Evolutionary conservation across 1,140 invertebrate genomes (phyloP).

Genomic region (Cryptotermes secundus): DNA sequence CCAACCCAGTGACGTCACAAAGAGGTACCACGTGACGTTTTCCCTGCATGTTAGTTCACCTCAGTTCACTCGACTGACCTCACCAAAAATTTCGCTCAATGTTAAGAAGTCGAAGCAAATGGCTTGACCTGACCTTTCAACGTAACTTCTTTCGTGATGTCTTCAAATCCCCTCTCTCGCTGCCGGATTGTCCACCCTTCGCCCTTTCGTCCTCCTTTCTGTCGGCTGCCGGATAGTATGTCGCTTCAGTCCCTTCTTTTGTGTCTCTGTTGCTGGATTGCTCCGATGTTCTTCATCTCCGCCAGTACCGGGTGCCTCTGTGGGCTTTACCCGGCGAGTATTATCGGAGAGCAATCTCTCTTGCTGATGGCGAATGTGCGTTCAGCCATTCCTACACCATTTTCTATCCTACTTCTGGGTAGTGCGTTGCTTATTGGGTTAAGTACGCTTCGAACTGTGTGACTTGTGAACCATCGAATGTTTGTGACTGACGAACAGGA

Average conservation of each 20-base stretch:
- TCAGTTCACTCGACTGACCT: conserved; percentile 17
- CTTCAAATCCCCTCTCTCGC: background rate
- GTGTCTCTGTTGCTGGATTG: background rate
- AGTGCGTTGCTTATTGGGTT: too few relatives aligned
- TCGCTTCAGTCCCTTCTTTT: background rate
- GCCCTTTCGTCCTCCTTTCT: background rate
- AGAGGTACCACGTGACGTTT: conserved; percentile 9
- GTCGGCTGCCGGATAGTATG: background rate
- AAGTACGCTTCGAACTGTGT: too few relatives aligned
- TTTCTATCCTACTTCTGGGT: too few relatives aligned
- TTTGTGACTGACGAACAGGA: too few relatives aligned
- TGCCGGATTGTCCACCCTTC: background rate
- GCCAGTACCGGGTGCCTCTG: background rate
- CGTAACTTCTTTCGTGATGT: conserved; percentile 4
- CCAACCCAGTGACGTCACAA: background rate
- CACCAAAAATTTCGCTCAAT: conserved; percentile 9
- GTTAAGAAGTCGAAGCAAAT: conserved; percentile 3
- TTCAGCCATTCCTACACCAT: too few relatives aligned
- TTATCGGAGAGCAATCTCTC: too few relatives aligned
- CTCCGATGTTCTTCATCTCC: background rate
- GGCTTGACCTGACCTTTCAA: conserved; percentile 18
- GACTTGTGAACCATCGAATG: too few relatives aligned
- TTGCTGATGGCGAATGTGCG: too few relatives aligned
- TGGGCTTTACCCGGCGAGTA: too few relatives aligned
- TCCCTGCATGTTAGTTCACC: background rate